Evolutionary conservation across 2,113 vertebrate species (phyloP), one percentile per base, ranked within the genome.

Genomic region (Sceloporus tristichus): DNA sequence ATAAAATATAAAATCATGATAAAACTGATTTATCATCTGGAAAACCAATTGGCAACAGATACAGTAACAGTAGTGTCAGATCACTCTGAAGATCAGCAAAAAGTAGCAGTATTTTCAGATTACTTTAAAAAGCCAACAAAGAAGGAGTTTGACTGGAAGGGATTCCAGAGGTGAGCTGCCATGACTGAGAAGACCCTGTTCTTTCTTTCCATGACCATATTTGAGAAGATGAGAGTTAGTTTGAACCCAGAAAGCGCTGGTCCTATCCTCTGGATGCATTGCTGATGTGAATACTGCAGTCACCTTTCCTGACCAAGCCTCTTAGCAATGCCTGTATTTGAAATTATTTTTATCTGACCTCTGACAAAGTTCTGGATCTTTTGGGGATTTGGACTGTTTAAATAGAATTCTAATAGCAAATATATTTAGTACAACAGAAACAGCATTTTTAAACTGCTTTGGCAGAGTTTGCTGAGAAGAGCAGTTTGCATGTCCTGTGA

Each of bases 391-490:
- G 0, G 0, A 5, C 2, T 83, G 85, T 42, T 42, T 74, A 86
- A 23, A 79, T 16, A 0, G n/a, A 27, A 86, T 38, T 76, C 13
- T 27, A 0, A 23, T 56, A 82, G 87, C 81, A 81, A 42, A 80
- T n/a, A 82, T 4, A 74, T 80, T 78, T 0, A 79, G 65, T 29
- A 25, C 6, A 23, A 66, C 34, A 86, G 56, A 84, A 42, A 76
- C 70, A 84, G 85, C 83, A 10, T 68, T 85, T 90, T 79, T 18
- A 16, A 84, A 81, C 70, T 14, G 70, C 4, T 85, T 82, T 88
- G 18, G 48, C 16, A 62, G 1, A 79, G 53, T 59, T 86, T 73
- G 79, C 88, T 80, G 79, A 85, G 59, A 38, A 74, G 10, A 85
- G 65, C 86, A 88, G 53, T 25, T 59, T 71, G 21, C 70, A 7